Percentiles rank a stretch among this genome's conserved stretches.
Evolutionary conservation across 2,888 invertebrate genomes (phyloP).

Genomic region (Branchipolynoe longqiensis): DNA sequence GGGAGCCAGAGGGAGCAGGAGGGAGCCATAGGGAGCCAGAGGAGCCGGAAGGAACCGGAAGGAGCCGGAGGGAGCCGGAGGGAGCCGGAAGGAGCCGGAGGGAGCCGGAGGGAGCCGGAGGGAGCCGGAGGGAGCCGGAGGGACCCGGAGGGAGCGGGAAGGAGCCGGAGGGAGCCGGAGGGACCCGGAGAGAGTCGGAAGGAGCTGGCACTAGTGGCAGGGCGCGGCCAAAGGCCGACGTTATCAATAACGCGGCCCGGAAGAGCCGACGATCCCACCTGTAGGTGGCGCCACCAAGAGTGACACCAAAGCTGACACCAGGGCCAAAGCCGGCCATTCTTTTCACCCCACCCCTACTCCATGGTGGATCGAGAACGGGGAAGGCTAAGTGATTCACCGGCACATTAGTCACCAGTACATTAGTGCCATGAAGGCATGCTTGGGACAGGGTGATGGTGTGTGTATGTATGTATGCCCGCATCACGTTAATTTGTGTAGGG

Average conservation of each 20-base stretch:
- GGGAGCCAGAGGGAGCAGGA: not conserved
- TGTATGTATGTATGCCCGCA: too few species aligned
- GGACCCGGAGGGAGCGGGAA: too few species aligned
- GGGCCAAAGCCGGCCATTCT: too few species aligned
- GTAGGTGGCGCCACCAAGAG: too few species aligned
- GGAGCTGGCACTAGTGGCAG: too few species aligned
- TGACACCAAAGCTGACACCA: not conserved
- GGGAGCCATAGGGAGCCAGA: not conserved
- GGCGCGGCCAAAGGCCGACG: not conserved
- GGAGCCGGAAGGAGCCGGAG: not conserved
- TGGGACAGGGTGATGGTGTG: too few species aligned
- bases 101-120: not conserved
- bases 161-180: not conserved
- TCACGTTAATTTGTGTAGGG: too few species aligned
- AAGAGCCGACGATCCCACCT: not conserved
- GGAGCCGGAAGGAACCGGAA: not conserved
- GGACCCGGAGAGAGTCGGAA: not conserved
- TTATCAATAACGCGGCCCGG: conserved; percentile 42
- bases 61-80: not conserved
- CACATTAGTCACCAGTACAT: too few species aligned
- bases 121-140: not conserved
- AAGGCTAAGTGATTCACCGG: too few species aligned
- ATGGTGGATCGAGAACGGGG: too few species aligned
- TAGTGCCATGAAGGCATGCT: too few species aligned
- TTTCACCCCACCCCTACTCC: too few species aligned